Percentiles rank a stretch among this genome's conserved stretches.
phyloP scores from a whole-genome alignment of 2,888 invertebrate species.

The Cancer borealis region DNA sequence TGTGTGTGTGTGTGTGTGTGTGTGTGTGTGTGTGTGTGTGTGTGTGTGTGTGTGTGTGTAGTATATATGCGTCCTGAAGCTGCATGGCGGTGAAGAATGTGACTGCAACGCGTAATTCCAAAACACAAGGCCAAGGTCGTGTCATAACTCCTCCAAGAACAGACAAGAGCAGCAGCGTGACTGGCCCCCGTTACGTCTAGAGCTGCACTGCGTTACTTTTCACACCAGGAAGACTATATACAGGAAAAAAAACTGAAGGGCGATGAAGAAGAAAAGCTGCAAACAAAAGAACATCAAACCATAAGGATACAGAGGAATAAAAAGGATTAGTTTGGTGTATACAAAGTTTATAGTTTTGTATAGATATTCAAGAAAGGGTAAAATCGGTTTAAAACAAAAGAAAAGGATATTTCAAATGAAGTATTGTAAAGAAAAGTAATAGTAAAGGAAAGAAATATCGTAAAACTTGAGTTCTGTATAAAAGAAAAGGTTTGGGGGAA shows the following conservation, averaged over 20 bases:
- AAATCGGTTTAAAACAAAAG: too few species aligned
- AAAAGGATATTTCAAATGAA: too few species aligned
- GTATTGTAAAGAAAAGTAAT: too few species aligned
- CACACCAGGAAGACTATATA: background rate
- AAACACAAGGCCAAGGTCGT: constrained; percentile 6
- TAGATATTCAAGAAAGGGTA: too few species aligned
- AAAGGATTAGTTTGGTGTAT: too few species aligned
- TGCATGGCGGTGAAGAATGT: background rate
- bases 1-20: constrained; percentile 6
- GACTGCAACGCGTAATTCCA: background rate
- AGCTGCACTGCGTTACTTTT: background rate
- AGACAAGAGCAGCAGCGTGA: background rate
- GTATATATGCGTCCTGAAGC: background rate
- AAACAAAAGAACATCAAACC: background rate
- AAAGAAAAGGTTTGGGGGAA: too few species aligned
- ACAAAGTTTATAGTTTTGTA: too few species aligned
- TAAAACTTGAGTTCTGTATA: too few species aligned
- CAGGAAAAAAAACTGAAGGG: background rate
- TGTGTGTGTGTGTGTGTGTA: background rate
- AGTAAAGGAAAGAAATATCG: too few species aligned
- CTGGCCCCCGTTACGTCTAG: background rate
- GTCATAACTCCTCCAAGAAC: background rate
- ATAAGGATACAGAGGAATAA: background rate
- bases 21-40: constrained; percentile 1
- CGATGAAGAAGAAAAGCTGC: background rate